These are phyloP conservation scores for Bombylius major DNA, from an alignment of 2,888 invertebrate genomes.

Conservation along the genomic window DNA sequence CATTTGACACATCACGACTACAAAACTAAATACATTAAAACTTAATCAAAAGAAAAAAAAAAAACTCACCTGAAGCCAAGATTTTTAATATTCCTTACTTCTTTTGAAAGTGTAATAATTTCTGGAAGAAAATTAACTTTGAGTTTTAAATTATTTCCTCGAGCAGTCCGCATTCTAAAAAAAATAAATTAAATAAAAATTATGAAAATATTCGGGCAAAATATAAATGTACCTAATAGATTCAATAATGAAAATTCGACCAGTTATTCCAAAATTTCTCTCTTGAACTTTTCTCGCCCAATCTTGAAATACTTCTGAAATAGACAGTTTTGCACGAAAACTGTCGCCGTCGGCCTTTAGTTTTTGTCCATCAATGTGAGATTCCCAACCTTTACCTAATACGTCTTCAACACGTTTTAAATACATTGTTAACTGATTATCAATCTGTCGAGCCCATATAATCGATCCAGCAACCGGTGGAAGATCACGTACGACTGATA, in stretches of 20 bases:
- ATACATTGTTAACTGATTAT: conserved; percentile 91
- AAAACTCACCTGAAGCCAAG: conserved; percentile 59
- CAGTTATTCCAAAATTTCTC: conserved; percentile 85
- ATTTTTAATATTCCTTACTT: conserved; percentile 92
- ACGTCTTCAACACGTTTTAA: conserved; percentile 96
- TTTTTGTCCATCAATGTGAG: conserved; percentile 96
- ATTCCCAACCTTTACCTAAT: conserved; percentile 96
- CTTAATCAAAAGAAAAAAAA: background rate
- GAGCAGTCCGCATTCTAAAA: conserved; percentile 48
- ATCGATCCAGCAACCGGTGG: conserved; percentile 97
- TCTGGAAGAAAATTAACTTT: conserved; percentile 95
- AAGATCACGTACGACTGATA: conserved; percentile 84
- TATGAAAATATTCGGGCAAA: background rate
- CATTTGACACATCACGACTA: too few species aligned
- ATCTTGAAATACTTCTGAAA: conserved; percentile 94
- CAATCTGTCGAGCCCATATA: conserved; percentile 98
- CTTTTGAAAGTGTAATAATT: conserved; percentile 95
- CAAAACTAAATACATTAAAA: background rate
- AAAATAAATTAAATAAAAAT: background rate
- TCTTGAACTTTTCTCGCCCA: conserved; percentile 94
- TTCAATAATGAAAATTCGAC: conserved; percentile 89
- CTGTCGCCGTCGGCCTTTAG: conserved; percentile 96
- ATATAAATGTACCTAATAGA: conserved; percentile 38
- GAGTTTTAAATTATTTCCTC: conserved; percentile 73
- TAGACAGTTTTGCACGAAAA: conserved; percentile 90